Conservation (phyloP, 2,797 vertebrate genomes). For the Pampus argenteus region DNA sequence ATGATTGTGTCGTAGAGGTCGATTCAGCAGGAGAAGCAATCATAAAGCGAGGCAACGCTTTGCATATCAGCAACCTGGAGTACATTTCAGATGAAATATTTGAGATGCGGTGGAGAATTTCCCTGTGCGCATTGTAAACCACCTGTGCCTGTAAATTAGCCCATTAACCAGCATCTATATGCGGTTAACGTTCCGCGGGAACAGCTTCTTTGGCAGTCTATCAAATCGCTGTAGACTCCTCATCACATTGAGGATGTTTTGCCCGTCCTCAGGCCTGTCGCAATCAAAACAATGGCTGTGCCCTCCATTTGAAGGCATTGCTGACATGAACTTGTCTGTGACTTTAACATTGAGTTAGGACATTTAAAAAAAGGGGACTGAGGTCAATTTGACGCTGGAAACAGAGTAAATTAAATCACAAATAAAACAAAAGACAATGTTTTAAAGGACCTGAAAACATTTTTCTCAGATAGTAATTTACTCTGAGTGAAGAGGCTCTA, state of each 20-base stretch:
- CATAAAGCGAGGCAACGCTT: slow-evolving; percentile 46
- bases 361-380: not conserved
- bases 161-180: slow-evolving; percentile 79
- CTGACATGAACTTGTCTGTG: slow-evolving; percentile 2
- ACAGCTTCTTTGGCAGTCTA: slow-evolving; percentile 68
- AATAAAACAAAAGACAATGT: not conserved
- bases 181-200: slow-evolving; percentile 65
- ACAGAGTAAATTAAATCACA: not conserved
- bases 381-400: slow-evolving; percentile 2
- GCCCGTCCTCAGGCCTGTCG: slow-evolving; percentile 46
- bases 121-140: slow-evolving; percentile 65
- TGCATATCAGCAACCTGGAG: slow-evolving; percentile 56
- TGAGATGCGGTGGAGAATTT: slow-evolving; percentile 60
- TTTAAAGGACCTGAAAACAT: not conserved
- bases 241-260: slow-evolving; percentile 60
- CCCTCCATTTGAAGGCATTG: slow-evolving; percentile 41
- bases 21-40: slow-evolving; percentile 50
- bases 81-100: slow-evolving; percentile 68
- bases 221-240: slow-evolving; percentile 67
- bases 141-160: slow-evolving; percentile 81
- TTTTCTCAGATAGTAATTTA: no score
- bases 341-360: not conserved
- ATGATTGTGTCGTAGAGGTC: slow-evolving; percentile 40
- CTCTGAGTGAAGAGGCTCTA: not conserved
- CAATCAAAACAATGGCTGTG: slow-evolving; percentile 63